Percentiles rank a stretch among this genome's conserved stretches.
Evolutionary conservation across 2,113 vertebrate genomes (phyloP).

Genomic region (Crotalus horridus): DNA sequence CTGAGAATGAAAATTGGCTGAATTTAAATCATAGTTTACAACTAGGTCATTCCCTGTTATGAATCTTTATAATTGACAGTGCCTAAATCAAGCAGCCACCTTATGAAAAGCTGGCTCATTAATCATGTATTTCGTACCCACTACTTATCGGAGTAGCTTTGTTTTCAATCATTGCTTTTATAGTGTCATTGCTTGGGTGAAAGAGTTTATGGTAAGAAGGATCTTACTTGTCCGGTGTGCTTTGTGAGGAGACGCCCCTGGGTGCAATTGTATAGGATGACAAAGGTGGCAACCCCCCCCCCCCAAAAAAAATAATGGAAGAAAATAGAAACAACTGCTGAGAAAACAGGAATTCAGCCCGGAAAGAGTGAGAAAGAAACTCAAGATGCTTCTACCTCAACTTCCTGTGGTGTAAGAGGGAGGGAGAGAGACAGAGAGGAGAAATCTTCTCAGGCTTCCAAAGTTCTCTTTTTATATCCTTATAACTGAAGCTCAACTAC

Average conservation of each 20-base stretch:
- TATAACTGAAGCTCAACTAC: not conserved
- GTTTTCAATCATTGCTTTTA: not conserved
- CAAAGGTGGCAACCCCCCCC: no score
- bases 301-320: not conserved
- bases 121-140: not conserved
- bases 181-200: not conserved
- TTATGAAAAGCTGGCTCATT: not conserved
- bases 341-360: not conserved
- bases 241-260: not conserved
- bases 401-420: not conserved
- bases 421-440: not conserved
- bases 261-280: not conserved
- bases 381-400: not conserved
- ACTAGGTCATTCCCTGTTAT: slow-evolving; percentile 11
- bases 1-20: not conserved
- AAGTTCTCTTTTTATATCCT: not conserved
- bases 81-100: not conserved
- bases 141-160: not conserved
- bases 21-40: slow-evolving; percentile 12
- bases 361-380: not conserved
- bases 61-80: slow-evolving; percentile 4
- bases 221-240: not conserved
- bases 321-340: not conserved
- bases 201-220: not conserved
- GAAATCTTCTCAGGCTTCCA: not conserved